Base-by-base conservation (phyloP, 2,888 invertebrate genomes). In the Idaea biselata region DNA sequence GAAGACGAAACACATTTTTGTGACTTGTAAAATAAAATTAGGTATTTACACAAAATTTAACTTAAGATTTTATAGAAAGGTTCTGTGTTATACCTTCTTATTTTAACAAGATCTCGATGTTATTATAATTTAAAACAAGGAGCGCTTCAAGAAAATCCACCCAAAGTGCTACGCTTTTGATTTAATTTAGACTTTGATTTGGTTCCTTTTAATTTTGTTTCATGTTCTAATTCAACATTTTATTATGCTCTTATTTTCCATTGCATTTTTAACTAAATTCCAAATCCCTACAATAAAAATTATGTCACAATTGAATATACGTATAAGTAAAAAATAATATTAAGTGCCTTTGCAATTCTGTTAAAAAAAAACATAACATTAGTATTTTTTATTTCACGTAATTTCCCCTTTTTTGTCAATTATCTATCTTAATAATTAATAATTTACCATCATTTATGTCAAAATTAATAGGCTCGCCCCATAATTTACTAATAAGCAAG, bases 21-120 rank as follows among this genome's bases (percentile, higher is more conserved):
- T 14, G 11, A 14, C 14, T 44, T 3, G 44, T 8, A 44, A 7
- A 44, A 44, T 44, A 3, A 44, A 44, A 44, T 44, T 44, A 14
- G 44, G 44, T 44, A 44, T 14, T 44, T 44, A 44, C 44, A 44
- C 44, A 44, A 44, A 44, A 44, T 6, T 3, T 44, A 14, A 44
- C 44, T 44, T 44, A 8, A 44, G 7, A 44, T 44, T 44, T 44
- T 44, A 44, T 3, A 44, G 7, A 14, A 44, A 44, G 44, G 44
- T 44, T 44, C 11, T 44, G 11, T 44, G 5, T 25, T 25, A n/a
- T n/a, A 44, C 44, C 44, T 7, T 44, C 11, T 6, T 44, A 44
- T 44, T 44, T 44, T 44, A 44, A 44, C 44, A 44, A 44, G 44
- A 44, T 44, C 44, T 44, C 44, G 44, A 44, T 44, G 44, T 44